Conservation (phyloP, 2,888 invertebrate species). For the Oscheius onirici region DNA sequence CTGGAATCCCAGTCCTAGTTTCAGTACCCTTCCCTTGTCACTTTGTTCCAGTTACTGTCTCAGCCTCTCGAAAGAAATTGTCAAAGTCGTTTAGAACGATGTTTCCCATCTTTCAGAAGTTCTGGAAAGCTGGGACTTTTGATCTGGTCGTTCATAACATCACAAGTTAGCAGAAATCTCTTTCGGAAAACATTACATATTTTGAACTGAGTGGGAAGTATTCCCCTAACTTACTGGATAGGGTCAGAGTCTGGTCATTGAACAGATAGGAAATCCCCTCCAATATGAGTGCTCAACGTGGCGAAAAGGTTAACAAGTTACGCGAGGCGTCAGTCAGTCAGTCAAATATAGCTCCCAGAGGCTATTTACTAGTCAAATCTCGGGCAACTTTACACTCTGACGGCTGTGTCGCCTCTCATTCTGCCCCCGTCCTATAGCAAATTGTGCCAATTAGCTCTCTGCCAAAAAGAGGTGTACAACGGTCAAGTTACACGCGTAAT, state of each 20-base stretch:
- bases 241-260: not conserved
- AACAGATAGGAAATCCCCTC: not conserved
- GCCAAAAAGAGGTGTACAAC: not conserved
- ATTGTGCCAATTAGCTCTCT: conserved; percentile 12
- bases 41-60: no score
- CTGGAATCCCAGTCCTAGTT: no score
- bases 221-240: no score
- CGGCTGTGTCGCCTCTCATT: not conserved
- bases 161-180: no score
- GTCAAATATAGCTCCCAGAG: not conserved
- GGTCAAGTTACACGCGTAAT: not conserved
- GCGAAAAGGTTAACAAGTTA: conserved; percentile 16
- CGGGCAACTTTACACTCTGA: not conserved
- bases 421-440: not conserved
- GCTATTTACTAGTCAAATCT: not conserved
- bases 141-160: no score
- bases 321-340: not conserved
- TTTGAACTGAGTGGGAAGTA: no score
- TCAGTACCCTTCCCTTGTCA: no score
- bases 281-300: not conserved
- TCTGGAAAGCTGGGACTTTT: no score
- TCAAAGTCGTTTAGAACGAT: no score
- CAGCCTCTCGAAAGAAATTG: no score
- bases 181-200: no score
- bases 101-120: no score